Evolutionary conservation across 2,113 vertebrate species (phyloP).

Genomic region (Leptobrachium leishanense): DNA sequence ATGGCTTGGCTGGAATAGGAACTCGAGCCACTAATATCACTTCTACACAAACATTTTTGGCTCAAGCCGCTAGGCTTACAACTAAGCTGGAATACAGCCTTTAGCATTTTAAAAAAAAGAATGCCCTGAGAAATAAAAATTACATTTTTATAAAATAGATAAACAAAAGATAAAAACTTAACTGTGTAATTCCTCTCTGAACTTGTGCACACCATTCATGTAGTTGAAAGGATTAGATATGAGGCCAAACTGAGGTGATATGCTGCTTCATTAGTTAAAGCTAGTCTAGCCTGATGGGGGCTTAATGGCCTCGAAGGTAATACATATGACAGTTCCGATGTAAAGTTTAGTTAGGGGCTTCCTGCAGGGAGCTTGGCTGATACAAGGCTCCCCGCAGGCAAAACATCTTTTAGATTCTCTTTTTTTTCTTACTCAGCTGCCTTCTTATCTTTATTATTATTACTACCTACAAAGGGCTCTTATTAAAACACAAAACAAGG

Average conservation of each 20-base stretch:
- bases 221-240: constrained; percentile 58
- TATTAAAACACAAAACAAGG: constrained; percentile 63
- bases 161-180: constrained; percentile 58
- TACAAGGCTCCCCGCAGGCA: constrained; percentile 59
- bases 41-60: too few species aligned
- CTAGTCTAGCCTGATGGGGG: constrained; percentile 59
- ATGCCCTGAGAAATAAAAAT: neutral
- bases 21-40: too few species aligned
- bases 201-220: constrained; percentile 72
- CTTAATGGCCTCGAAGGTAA: constrained; percentile 76
- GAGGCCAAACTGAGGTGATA: constrained; percentile 65
- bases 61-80: too few species aligned
- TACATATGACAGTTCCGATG: constrained; percentile 69
- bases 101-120: neutral
- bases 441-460: constrained; percentile 54
- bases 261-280: constrained; percentile 69
- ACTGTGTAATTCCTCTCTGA: constrained; percentile 66
- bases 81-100: too few species aligned
- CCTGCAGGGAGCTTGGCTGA: constrained; percentile 57
- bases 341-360: constrained; percentile 60
- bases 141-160: constrained; percentile 62
- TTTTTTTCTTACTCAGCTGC: constrained; percentile 49
- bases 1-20: too few species aligned
- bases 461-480: constrained; percentile 43
- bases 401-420: constrained; percentile 56